These are phyloP conservation scores for Callithrix jacchus DNA, from an alignment of 2,113 vertebrate genomes.

Conservation along the genomic window DNA sequence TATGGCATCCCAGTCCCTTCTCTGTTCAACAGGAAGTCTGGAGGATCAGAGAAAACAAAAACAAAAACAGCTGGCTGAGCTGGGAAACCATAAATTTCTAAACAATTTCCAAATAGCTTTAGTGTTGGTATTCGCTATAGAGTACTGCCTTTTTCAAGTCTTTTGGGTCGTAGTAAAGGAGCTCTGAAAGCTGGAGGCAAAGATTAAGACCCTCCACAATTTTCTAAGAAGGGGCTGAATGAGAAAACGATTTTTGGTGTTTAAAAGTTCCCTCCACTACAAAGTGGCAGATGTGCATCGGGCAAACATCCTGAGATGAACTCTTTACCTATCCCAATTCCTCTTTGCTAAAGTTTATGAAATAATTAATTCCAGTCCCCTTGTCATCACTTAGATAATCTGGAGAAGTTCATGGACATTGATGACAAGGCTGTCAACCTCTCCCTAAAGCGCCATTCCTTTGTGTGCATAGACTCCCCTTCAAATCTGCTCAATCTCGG, in stretches of 20 bases:
- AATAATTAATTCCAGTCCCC: slow-evolving; percentile 82
- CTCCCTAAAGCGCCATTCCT: slow-evolving; percentile 81
- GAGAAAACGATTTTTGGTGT: background rate
- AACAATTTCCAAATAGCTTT: slow-evolving; percentile 59
- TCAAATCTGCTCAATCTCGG: slow-evolving; percentile 93
- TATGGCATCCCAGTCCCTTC: background rate
- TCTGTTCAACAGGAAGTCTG: slow-evolving; percentile 32
- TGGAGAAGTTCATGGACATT: slow-evolving; percentile 81
- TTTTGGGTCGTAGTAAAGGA: slow-evolving; percentile 23
- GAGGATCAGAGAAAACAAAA: background rate
- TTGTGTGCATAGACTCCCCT: slow-evolving; percentile 87
- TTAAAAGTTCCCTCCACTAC: slow-evolving; percentile 27
- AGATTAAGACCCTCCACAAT: background rate
- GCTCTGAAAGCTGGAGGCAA: background rate
- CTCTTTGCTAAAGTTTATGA: slow-evolving; percentile 79
- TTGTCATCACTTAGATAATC: slow-evolving; percentile 83
- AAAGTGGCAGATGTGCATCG: background rate
- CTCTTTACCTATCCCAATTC: slow-evolving; percentile 80
- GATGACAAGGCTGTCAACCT: slow-evolving; percentile 83
- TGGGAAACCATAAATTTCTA: slow-evolving; percentile 46
- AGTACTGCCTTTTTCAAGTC: slow-evolving; percentile 4
- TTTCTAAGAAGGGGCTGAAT: background rate
- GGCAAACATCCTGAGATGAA: slow-evolving; percentile 67
- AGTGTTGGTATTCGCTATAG: slow-evolving; percentile 22
- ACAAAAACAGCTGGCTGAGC: background rate